Base-by-base conservation (phyloP, 2,888 invertebrate genomes). In the Hermodice carunculata region DNA sequence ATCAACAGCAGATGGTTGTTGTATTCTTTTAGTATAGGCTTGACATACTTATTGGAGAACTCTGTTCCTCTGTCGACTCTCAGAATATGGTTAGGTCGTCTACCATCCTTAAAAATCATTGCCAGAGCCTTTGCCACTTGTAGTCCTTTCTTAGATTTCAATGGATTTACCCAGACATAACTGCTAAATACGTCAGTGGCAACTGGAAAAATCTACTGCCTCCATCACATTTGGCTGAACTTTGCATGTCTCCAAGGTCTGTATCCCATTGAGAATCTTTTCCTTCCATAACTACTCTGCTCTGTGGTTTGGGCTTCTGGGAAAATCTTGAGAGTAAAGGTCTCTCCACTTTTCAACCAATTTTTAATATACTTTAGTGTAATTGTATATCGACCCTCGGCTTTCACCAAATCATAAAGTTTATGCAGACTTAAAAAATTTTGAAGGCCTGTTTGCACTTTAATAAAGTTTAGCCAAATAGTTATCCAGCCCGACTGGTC, bases 151-250 rank as follows among this genome's bases (percentile, higher is more conserved):
- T 46, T 37, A 8, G 60, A 51, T 31, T 52, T 60, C 24, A 60
- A 22, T 19, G 60, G 60, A 2, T 31, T n/a, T 4, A 46, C 42
- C 51, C 51, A 60, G 8, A 40, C 34, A 40, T 52, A 60, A 2
- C 56, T 5, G n/a, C 42, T 42, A 24, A 56, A 56, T 24, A 56
- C 28, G 28, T 56, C 56, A 3, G 43, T 43, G 8, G 31, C 24
- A 43, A 8, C 8, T 29, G n/a, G n/a, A 56, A 26, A n/a, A 42
- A 56, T 26, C 43, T 56, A 43, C 28, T 42, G 8, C 43, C 59
- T 11, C 32, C 26, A 28, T 59, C 48, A 14, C 43, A n/a, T 5
- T 42, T 43, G 24, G 17, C 3, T n/a, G 43, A 43, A 6, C 28
- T n/a, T n/a, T 40, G 28, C 11, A 56, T 17, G n/a, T 42, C 56